Base-by-base conservation (phyloP, 1,140 invertebrate genomes). In the Ostrea denselamellosa region DNA sequence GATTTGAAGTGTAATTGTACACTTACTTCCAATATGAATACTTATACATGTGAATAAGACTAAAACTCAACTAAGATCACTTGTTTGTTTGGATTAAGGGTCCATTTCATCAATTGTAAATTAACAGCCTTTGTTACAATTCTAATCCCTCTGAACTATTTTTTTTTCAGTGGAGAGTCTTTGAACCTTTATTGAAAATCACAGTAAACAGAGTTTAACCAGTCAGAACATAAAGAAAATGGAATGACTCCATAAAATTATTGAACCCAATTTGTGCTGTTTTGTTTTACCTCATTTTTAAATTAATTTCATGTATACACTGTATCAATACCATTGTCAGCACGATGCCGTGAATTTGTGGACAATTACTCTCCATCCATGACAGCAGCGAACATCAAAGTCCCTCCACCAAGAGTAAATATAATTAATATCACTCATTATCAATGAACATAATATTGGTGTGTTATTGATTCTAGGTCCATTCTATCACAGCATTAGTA, bases 381-480 rank as follows among this genome's bases (percentile, higher is more conserved):
- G 25, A 17, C 56, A 62, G 17, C 56, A 62, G 17, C 56, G n/a
- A 62, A 62, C 56, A 77, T 77, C 68, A 77, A 77, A 77, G 68
- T 10, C 68, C 68, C 68, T 14, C 28, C 68, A 77, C 68, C 68
- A 62, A 77, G 68, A 77, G 68, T 77, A 77, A 77, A 77, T 77
- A 77, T 77, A 77, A 77, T 77, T 77, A 77, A 34, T 77, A 77
- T 77, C 68, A 14, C 68, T 77, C 68, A 34, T 77, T 77, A 14
- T 34, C 25, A 28, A 77, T 77, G 68, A 77, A 28, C 68, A 71
- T 77, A 25, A 77, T 34, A 77, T 77, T 25, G 10, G 68, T 77
- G 68, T 77, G 68, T 25, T 77, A 77, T 77, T 77, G 68, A 77
- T 77, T 34, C 28, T 8, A 22, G 25, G 22, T 5, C 25, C 56